Percentiles rank a stretch among this genome's conserved stretches.
phyloP scores from a whole-genome alignment of 2,113 vertebrate genomes.

The Indri indri region DNA sequence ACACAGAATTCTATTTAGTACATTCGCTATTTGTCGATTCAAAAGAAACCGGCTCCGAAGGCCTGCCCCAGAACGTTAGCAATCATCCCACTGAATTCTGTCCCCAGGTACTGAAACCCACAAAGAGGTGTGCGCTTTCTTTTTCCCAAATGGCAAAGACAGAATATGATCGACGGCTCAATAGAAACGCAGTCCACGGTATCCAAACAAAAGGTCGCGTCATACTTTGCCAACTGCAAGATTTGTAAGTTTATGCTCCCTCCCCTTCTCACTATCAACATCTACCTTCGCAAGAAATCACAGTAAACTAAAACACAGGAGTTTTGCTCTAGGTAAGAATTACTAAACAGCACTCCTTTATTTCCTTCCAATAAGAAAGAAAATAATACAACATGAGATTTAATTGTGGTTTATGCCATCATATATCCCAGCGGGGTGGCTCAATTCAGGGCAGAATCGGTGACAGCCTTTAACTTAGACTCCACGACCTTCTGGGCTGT shows the following conservation, averaged over 20 bases:
- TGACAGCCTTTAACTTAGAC: background rate
- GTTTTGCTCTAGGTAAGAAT: background rate
- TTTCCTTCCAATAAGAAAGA: background rate
- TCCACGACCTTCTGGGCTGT: background rate
- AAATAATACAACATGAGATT: background rate
- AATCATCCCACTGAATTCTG: background rate
- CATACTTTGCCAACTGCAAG: background rate
- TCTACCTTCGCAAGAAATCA: background rate
- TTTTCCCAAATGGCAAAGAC: conserved; percentile 55
- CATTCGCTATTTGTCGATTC: background rate
- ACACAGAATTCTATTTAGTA: background rate
- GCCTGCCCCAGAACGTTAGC: background rate
- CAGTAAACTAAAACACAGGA: background rate
- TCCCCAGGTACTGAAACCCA: background rate
- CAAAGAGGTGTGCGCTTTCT: background rate
- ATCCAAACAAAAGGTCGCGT: conserved; percentile 65
- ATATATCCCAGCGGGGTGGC: background rate
- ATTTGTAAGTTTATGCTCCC: conserved; percentile 39
- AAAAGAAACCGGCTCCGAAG: background rate
- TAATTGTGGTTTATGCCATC: background rate
- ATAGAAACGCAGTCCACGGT: conserved; percentile 39
- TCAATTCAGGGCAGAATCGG: background rate
- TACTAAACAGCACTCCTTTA: background rate
- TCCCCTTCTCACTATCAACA: background rate
- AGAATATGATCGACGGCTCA: background rate